These are phyloP conservation scores for Paraplagusia blochii DNA, from an alignment of 2,113 vertebrate species.

Conservation along the genomic window DNA sequence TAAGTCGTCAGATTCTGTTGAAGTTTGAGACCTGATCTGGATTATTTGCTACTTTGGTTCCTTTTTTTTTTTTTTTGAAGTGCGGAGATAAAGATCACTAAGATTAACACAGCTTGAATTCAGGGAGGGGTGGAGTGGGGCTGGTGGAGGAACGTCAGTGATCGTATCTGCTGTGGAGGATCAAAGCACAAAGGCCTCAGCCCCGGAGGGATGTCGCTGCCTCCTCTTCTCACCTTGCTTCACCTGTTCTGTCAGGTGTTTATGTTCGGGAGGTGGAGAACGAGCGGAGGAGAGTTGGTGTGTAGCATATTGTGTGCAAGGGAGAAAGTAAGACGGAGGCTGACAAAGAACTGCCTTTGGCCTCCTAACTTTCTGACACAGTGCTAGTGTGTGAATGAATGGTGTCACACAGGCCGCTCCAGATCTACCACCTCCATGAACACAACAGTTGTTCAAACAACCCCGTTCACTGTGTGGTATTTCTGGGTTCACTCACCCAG, in stretches of 20 bases:
- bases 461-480: neutral
- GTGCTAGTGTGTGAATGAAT: constrained; percentile 9
- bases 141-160: constrained; percentile 46
- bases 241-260: constrained; percentile 48
- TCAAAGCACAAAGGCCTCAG: constrained; percentile 64
- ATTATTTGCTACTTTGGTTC: constrained; percentile 22
- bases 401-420: constrained; percentile 13
- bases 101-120: constrained; percentile 63
- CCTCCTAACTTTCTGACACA: constrained; percentile 9
- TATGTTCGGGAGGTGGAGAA: neutral
- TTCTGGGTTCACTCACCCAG: constrained; percentile 5
- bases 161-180: constrained; percentile 70
- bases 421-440: constrained; percentile 7
- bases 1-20: constrained; percentile 34
- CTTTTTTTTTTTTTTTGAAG: constrained; percentile 44
- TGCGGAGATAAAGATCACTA: constrained; percentile 68
- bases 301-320: neutral
- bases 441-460: neutral
- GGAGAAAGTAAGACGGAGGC: constrained; percentile 3
- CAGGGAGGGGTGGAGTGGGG: constrained; percentile 17
- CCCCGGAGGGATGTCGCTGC: constrained; percentile 51
- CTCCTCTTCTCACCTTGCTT: constrained; percentile 37
- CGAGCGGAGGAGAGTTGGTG: neutral
- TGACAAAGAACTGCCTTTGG: constrained; percentile 1
- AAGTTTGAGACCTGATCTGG: constrained; percentile 42